phyloP scores from a whole-genome alignment of 2,888 invertebrate species.

The Pachydiplax longipennis region DNA sequence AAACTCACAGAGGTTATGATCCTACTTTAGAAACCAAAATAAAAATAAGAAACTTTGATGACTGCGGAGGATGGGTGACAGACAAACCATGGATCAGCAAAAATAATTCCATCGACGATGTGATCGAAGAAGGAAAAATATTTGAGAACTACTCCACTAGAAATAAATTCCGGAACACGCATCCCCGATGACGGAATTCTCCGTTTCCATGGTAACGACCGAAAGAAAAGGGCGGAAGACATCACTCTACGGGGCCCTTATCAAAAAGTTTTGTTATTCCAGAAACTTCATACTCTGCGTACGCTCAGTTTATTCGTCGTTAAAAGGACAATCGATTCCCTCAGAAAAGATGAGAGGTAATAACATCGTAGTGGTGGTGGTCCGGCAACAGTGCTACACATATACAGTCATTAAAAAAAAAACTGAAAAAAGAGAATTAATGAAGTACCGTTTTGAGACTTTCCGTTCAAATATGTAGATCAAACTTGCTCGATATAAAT shows the following conservation, averaged over 20 bases:
- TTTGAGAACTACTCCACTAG: not conserved
- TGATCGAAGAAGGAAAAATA: not conserved
- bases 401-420: not conserved
- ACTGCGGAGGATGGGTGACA: no score
- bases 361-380: no score
- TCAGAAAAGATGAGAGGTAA: no score
- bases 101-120: not conserved
- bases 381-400: no score
- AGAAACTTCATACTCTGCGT: not conserved
- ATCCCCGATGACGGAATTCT: not conserved
- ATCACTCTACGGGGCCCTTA: not conserved
- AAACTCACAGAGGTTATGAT: no score
- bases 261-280: not conserved
- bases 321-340: not conserved
- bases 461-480: no score
- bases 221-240: not conserved
- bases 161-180: not conserved
- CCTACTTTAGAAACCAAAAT: no score
- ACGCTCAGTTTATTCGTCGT: not conserved
- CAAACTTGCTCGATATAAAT: no score
- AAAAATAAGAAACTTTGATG: no score
- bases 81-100: not conserved
- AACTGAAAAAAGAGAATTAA: not conserved
- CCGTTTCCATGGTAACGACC: not conserved
- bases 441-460: no score